phyloP scores from a whole-genome alignment of 2,888 invertebrate genomes.

The Ernsta delagoae region DNA sequence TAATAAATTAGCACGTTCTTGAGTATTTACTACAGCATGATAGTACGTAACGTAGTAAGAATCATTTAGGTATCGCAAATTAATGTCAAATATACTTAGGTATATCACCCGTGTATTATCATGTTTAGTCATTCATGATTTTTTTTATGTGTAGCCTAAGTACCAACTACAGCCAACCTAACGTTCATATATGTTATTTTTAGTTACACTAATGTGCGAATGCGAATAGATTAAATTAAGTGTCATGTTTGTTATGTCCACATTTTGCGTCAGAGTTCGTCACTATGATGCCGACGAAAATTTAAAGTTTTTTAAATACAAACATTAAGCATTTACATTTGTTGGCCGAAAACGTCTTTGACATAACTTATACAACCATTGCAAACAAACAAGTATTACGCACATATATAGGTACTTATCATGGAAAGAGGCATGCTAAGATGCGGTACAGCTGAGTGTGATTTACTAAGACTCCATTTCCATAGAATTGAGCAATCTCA shows the following conservation, averaged over 20 bases:
- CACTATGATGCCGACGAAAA: slow-evolving; percentile 21
- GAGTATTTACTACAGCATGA: not conserved
- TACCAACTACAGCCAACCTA: too few species aligned
- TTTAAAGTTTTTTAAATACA: slow-evolving; percentile 23
- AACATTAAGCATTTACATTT: slow-evolving; percentile 20
- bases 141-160: too few species aligned
- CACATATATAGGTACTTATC: not conserved
- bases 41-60: not conserved
- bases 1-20: not conserved
- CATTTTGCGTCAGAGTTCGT: slow-evolving; percentile 17
- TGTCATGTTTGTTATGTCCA: slow-evolving; percentile 4
- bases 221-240: not conserved
- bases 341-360: slow-evolving; percentile 26
- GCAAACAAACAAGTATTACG: too few species aligned
- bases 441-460: not conserved
- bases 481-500: too few species aligned
- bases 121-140: too few species aligned
- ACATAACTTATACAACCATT: slow-evolving; percentile 12
- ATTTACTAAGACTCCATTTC: not conserved
- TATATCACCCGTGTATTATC: too few species aligned
- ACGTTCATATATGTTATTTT: too few species aligned
- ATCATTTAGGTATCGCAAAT: not conserved
- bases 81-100: not conserved
- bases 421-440: slow-evolving; percentile 4
- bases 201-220: not conserved